Evolutionary conservation across 2,888 invertebrate species (phyloP).

Genomic region (Syritta pipiens): DNA sequence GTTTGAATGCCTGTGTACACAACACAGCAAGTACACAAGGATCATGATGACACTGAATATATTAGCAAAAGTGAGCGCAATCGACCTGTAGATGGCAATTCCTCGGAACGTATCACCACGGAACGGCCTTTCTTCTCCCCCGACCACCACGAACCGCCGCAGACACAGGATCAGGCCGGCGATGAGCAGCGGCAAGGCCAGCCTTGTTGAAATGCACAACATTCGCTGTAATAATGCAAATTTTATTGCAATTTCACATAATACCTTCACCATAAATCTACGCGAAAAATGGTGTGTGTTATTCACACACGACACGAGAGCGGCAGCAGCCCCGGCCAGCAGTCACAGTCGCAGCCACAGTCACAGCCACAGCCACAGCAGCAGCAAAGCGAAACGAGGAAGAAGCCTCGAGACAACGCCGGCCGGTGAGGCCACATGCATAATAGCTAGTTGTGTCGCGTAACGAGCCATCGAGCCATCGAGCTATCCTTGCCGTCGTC

Average conservation of each 20-base stretch:
- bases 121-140: slow-evolving; percentile 34
- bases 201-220: slow-evolving; percentile 65
- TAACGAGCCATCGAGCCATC: slow-evolving; percentile 20
- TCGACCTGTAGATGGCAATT: slow-evolving; percentile 56
- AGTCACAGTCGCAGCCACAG: background rate
- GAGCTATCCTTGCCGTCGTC: slow-evolving; percentile 33
- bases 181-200: slow-evolving; percentile 25
- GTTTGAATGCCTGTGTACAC: slow-evolving; percentile 8
- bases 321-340: slow-evolving; percentile 13
- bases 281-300: slow-evolving; percentile 67
- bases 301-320: slow-evolving; percentile 66
- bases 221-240: slow-evolving; percentile 68
- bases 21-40: slow-evolving; percentile 28
- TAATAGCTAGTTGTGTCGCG: slow-evolving; percentile 15
- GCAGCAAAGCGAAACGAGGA: background rate
- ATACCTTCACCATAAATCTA: slow-evolving; percentile 65
- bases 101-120: slow-evolving; percentile 12
- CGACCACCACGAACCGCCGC: slow-evolving; percentile 12
- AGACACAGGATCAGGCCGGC: slow-evolving; percentile 3
- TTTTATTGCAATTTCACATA: slow-evolving; percentile 68
- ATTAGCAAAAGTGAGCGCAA: slow-evolving; percentile 58
- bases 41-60: slow-evolving; percentile 63
- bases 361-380: background rate
- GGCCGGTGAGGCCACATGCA: slow-evolving; percentile 8
- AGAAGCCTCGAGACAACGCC: slow-evolving; percentile 38